Conservation (phyloP, 2,888 invertebrate genomes). For the Hypsopygia costalis region DNA sequence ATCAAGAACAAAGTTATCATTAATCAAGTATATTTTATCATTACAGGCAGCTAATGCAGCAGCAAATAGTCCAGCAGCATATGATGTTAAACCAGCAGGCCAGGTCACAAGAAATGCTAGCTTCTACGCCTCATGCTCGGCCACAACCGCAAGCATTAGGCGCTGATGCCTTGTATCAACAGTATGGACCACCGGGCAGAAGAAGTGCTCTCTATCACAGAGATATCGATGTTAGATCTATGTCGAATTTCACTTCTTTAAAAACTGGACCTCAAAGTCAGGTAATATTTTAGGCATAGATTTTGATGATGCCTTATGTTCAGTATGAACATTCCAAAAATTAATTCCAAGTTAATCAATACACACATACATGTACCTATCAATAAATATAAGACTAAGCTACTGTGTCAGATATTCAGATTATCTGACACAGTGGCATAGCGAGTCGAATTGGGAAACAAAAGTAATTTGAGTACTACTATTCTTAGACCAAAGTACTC, state of each 20-base stretch:
- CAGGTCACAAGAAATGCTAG: slow-evolving; percentile 80
- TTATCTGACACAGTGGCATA: too few species aligned
- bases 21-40: neutral
- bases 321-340: too few species aligned
- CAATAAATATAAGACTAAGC: too few species aligned
- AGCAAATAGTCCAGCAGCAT: slow-evolving; percentile 73
- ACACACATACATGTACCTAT: too few species aligned
- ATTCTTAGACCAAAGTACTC: too few species aligned
- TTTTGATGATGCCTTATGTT: too few species aligned
- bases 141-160: slow-evolving; percentile 61
- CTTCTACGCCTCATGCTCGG: slow-evolving; percentile 52
- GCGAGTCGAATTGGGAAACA: too few species aligned
- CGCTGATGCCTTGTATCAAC: slow-evolving; percentile 71
- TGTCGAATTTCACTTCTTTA: slow-evolving; percentile 71
- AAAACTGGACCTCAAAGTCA: slow-evolving; percentile 64
- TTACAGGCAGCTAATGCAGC: slow-evolving; percentile 65
- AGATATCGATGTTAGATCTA: slow-evolving; percentile 64
- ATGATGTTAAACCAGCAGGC: slow-evolving; percentile 72
- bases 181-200: slow-evolving; percentile 67
- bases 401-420: too few species aligned
- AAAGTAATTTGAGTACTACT: too few species aligned
- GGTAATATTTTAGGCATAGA: slow-evolving; percentile 27
- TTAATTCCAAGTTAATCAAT: too few species aligned
- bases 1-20: too few species aligned
- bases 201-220: slow-evolving; percentile 68